phyloP scores from a whole-genome alignment of 2,888 invertebrate species.

The Gisinianus flammeolus region DNA sequence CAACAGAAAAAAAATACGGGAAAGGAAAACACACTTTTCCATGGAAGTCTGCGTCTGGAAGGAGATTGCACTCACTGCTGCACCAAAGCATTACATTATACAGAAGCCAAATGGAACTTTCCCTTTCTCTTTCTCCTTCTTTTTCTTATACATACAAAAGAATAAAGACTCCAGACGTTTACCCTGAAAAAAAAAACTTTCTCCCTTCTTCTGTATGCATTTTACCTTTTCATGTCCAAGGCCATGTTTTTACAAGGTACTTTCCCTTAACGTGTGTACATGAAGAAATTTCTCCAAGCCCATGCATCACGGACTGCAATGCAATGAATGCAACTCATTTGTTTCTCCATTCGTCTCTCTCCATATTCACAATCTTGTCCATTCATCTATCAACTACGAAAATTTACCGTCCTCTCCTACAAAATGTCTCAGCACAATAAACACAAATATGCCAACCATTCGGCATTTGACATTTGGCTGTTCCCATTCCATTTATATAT shows the following conservation, averaged over 20 bases:
- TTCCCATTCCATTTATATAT: no score
- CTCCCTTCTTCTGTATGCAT: not conserved
- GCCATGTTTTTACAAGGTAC: no score
- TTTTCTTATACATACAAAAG: no score
- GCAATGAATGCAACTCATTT: not conserved
- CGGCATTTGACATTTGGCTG: no score
- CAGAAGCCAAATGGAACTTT: not conserved
- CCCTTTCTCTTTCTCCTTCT: no score
- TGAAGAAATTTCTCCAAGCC: no score
- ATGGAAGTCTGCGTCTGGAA: not conserved
- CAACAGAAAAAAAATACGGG: not conserved
- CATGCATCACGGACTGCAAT: not conserved
- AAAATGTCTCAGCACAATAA: not conserved
- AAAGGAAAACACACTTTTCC: not conserved
- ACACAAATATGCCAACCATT: no score
- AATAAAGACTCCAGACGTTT: not conserved
- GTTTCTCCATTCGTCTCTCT: not conserved
- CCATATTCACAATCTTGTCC: not conserved
- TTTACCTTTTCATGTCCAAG: not conserved
- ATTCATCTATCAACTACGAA: not conserved
- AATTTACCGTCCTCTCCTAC: not conserved
- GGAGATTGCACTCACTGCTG: not conserved
- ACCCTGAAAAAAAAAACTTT: no score
- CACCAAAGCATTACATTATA: not conserved
- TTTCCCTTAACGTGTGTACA: not conserved